Percentiles rank a stretch among this genome's conserved stretches.
These are phyloP conservation scores for Doryteuthis pealeii DNA, from an alignment of 1,140 invertebrate genomes.

Conservation along the genomic window DNA sequence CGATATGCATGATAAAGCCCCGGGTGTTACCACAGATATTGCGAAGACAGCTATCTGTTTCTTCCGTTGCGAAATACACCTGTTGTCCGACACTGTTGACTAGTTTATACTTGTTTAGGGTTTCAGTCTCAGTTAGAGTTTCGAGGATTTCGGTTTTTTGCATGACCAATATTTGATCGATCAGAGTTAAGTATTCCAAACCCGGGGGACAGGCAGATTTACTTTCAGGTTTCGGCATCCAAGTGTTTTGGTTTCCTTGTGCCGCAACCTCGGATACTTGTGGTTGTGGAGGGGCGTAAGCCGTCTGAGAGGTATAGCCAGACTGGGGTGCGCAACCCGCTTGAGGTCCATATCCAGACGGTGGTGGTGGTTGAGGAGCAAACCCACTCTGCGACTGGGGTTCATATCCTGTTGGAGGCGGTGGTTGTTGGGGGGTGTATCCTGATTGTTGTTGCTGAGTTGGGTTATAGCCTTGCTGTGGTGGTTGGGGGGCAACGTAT, in stretches of 20 bases:
- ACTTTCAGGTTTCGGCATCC: conserved; percentile 76
- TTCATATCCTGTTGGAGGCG: too few species aligned
- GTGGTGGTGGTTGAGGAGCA: too few species aligned
- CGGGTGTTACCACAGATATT: conserved; percentile 74
- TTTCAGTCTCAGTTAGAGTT: conserved; percentile 79
- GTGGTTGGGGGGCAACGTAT: too few species aligned
- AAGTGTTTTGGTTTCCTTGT: conserved; percentile 51
- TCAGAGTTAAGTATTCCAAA: conserved; percentile 88
- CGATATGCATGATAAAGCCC: conserved; percentile 83
- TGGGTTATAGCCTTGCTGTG: too few species aligned
- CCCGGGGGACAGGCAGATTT: conserved; percentile 80
- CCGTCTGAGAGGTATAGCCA: too few species aligned
- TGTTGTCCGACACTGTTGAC: conserved; percentile 74
- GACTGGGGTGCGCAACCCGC: too few species aligned
- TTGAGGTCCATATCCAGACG: too few species aligned
- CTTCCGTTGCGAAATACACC: conserved; percentile 80
- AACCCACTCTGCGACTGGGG: too few species aligned
- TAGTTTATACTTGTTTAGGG: conserved; percentile 81
- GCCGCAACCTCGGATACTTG: too few species aligned
- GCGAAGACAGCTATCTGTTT: conserved; percentile 74
- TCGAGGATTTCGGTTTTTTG: conserved; percentile 85
- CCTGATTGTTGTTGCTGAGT: too few species aligned
- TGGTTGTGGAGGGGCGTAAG: too few species aligned
- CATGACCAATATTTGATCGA: conserved; percentile 85
- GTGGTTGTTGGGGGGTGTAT: too few species aligned